Evolutionary conservation across 2,113 vertebrate species (phyloP).

Genomic region (Mesocricetus auratus): DNA sequence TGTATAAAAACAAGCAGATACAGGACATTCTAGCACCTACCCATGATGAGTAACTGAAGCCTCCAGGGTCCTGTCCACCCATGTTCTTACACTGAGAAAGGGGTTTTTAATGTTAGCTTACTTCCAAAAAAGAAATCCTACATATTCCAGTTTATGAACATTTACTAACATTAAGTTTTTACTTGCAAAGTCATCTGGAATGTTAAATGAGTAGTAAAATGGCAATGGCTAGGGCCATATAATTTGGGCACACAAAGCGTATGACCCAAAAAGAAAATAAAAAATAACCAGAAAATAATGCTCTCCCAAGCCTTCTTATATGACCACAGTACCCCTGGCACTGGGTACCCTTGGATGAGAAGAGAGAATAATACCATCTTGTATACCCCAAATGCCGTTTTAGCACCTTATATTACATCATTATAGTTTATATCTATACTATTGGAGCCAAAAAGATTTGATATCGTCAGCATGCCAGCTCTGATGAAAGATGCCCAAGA

Average conservation of each 20-base stretch:
- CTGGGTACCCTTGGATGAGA: background rate
- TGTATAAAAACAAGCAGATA: background rate
- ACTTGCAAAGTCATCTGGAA: background rate
- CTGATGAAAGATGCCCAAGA: background rate
- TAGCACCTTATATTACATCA: background rate
- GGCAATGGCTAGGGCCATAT: background rate
- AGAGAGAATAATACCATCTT: background rate
- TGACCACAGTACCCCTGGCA: background rate
- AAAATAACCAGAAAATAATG: background rate
- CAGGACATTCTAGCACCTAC: background rate
- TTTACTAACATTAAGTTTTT: conserved; percentile 30
- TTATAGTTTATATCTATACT: accelerated
- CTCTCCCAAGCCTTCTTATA: background rate
- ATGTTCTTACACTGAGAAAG: background rate
- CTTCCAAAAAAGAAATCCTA: conserved; percentile 22
- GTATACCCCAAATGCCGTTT: background rate
- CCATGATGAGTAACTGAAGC: background rate
- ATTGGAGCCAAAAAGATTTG: background rate
- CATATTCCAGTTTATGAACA: background rate
- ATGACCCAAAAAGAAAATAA: conserved; percentile 29
- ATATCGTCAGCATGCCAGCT: background rate
- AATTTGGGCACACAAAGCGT: background rate
- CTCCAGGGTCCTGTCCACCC: background rate
- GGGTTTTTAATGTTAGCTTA: background rate
- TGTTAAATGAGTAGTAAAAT: conserved; percentile 38